Evolutionary conservation across 2,113 vertebrate genomes (phyloP), one percentile per base, ranked within the genome.

Genomic region (Mirza zaza): DNA sequence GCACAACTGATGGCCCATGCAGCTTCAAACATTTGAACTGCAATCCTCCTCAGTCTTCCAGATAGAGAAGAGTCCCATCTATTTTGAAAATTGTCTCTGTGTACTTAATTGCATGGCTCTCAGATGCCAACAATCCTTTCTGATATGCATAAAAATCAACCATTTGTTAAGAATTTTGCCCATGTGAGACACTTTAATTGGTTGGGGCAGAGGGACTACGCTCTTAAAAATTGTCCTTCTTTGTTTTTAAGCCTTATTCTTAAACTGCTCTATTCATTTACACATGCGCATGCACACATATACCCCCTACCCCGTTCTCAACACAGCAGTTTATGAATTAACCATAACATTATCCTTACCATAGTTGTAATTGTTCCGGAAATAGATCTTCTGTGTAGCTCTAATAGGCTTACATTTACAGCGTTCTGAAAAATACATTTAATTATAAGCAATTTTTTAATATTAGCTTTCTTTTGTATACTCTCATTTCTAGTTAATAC

Each of bases 301-400:
- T 70, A 83, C 48, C 8, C 29, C 48, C 8, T 23, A 29, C 52
- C 2, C 10, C 67, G 29, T 55, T 95, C 48, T 61, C n/a, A 70
- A 42, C 34, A 39, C 21, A 93, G n/a, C 15, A 84, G 25, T 65
- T 0, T 85, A 70, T 68, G 95, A 75, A 13, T 80, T 13, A 36
- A 34, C 29, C 79, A n/a, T 0, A 29, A 91, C 94, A 63, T 86
- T 84, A 77, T 6, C 96, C 99, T 99, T 97, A 99, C 99, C 99
- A 0, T 99, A 99, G 98, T 99, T 99, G 59, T 99, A 99, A 98
- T 99, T 99, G 98, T 99, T 99, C 97, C 98, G 99, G 86, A 98
- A 85, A 68, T 99, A 99, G 34, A 98, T 99, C 98, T 99, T 99
- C 98, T 99, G 98, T 83, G 93, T 98, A 50, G 99, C 99, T 98